These are phyloP conservation scores for Hypselothyrea guttata DNA, from an alignment of 2,888 invertebrate species.

Conservation along the genomic window DNA sequence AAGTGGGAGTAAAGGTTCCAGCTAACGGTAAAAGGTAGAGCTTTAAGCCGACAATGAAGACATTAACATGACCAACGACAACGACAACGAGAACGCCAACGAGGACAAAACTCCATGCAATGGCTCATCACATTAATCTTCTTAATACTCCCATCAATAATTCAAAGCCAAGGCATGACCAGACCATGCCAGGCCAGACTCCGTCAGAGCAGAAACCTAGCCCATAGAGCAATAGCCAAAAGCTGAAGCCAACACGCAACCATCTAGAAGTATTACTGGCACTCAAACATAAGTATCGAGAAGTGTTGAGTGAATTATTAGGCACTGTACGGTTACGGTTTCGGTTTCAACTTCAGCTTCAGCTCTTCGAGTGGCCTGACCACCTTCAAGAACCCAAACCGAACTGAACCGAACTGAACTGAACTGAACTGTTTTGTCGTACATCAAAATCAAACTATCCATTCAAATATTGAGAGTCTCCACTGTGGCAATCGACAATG, in stretches of 20 bases:
- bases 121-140: constrained; percentile 75
- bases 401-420: constrained; percentile 47
- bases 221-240: constrained; percentile 40
- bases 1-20: constrained; percentile 15
- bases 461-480: constrained; percentile 60
- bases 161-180: constrained; percentile 75
- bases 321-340: constrained; percentile 40
- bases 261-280: constrained; percentile 25
- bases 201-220: constrained; percentile 17
- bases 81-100: constrained; percentile 21
- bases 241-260: constrained; percentile 53
- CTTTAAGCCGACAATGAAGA: constrained; percentile 75
- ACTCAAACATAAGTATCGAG: constrained; percentile 28
- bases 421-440: constrained; percentile 55
- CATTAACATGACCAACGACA: constrained; percentile 74
- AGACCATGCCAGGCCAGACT: constrained; percentile 36
- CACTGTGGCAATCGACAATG: constrained; percentile 63
- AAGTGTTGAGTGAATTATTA: constrained; percentile 75
- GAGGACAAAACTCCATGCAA: constrained; percentile 68
- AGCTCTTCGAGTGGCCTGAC: constrained; percentile 44
- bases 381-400: constrained; percentile 60
- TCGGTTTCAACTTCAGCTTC: constrained; percentile 24
- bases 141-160: constrained; percentile 77
- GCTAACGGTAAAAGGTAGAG: constrained; percentile 63
- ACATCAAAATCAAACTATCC: constrained; percentile 72